phyloP scores from a whole-genome alignment of 1,140 invertebrate species.

The Caenorhabditis briggsae region DNA sequence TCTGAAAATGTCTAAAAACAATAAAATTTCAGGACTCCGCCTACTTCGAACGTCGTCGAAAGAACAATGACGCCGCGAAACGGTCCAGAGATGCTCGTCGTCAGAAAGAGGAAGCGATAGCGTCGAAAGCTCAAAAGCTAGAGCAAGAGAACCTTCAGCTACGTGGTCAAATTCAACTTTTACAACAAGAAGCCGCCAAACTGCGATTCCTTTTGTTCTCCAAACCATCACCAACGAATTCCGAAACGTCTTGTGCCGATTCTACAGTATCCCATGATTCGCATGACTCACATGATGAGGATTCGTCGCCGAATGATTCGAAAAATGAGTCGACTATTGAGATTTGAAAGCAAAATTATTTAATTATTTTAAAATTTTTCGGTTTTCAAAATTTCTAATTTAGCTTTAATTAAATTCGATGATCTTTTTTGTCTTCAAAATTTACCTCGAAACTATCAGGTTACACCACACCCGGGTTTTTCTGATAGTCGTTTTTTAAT shows the following conservation, averaged over 20 bases:
- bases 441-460: constrained; percentile 1
- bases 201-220: constrained; percentile 34
- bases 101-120: constrained; percentile 79
- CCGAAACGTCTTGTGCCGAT: not conserved
- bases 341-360: not conserved
- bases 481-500: constrained; percentile 16
- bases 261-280: constrained; percentile 10
- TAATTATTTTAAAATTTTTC: too few species aligned
- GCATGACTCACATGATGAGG: not conserved
- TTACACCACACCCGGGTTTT: constrained; percentile 29
- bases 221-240: constrained; percentile 21
- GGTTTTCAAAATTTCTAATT: not conserved
- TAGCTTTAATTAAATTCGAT: not conserved
- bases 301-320: not conserved
- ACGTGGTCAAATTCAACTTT: not conserved
- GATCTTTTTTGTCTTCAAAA: not conserved
- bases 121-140: constrained; percentile 38
- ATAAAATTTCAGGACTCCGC: constrained; percentile 82
- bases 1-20: too few species aligned
- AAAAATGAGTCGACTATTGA: not conserved
- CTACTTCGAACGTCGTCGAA: constrained; percentile 88
- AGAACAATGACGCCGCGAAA: constrained; percentile 95
- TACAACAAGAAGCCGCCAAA: not conserved
- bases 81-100: constrained; percentile 89
- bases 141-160: constrained; percentile 57